Evolutionary conservation across 2,888 invertebrate genomes (phyloP), one percentile per base, ranked within the genome.

Genomic region (Teleiodes luculella): DNA sequence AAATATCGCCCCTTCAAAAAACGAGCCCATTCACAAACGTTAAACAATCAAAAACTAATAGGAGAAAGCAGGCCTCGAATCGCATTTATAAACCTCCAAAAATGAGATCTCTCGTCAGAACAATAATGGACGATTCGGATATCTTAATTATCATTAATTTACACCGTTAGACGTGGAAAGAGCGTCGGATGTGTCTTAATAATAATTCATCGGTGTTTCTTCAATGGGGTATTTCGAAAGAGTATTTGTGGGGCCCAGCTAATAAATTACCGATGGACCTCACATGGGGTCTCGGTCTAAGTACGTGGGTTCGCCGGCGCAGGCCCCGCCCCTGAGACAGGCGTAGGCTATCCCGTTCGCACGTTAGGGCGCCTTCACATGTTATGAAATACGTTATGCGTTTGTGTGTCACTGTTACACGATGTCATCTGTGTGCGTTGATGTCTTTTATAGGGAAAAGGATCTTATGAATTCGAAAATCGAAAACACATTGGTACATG

Each of bases 221-320:
- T 72, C 67, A 67, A 74, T 70, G 70, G 72, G 67, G 61, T 68
- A 56, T 82, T 83, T 81, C 76, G 83, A 80, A 82, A 67, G 67
- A 61, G 72, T 68, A 18, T 41, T 66, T 80, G 87, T 86, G 87
- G 80, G 86, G 86, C 78, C 83, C 72, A 63, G 68, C 78, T 80
- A 81, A 86, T 86, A 86, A 86, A 85, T 88, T 84, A 83, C 68
- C 62, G 70, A 71, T 74, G 72, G 87, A 88, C 88, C 88, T 81
- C 88, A 88, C 88, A 86, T 76, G 75, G 75, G 84, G 68, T 67
- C 64, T 76, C 35, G 20, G 81, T 41, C 39, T 41, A 41, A 41
- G 39, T 36, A 83, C 78, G 78, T 80, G 82, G 86, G 83, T 72
- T 66, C 72, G 68, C 72, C 78, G 60, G 35, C 24, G 28, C 54